These are phyloP conservation scores for Poecile montanus DNA, from an alignment of 2,797 vertebrate species.

Conservation along the genomic window DNA sequence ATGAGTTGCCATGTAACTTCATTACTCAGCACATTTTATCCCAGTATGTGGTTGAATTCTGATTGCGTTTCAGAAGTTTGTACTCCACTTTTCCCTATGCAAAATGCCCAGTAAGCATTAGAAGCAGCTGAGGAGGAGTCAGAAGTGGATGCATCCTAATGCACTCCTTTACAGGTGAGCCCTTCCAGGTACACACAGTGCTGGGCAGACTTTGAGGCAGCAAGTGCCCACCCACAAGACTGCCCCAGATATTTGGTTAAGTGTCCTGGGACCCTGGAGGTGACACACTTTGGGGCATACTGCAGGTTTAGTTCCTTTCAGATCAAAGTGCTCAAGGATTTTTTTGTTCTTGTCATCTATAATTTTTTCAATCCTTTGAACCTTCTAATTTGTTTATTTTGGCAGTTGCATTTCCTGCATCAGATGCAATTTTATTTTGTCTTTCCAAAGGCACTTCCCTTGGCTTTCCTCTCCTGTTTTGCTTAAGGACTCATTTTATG, in stretches of 20 bases:
- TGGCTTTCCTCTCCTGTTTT: neutral
- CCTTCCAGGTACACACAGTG: neutral
- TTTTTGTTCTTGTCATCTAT: neutral
- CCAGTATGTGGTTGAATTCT: neutral
- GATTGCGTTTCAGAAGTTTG: neutral
- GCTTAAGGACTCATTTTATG: neutral
- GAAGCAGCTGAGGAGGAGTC: neutral
- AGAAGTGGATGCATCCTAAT: neutral
- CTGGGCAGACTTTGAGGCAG: neutral
- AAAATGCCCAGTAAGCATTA: neutral
- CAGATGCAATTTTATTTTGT: neutral
- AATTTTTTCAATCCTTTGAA: slow-evolving; percentile 6
- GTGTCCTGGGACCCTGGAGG: neutral
- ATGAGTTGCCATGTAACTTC: neutral
- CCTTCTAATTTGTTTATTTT: neutral
- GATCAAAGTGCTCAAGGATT: neutral
- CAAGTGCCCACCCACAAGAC: fast-evolving
- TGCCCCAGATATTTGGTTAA: neutral
- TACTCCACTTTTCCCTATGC: neutral
- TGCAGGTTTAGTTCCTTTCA: neutral
- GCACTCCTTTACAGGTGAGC: neutral
- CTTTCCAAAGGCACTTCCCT: neutral
- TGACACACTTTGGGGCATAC: neutral
- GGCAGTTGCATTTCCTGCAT: neutral
- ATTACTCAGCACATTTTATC: neutral